These are phyloP conservation scores for Pherbina coryleti DNA, from an alignment of 2,888 invertebrate species.

Conservation along the genomic window DNA sequence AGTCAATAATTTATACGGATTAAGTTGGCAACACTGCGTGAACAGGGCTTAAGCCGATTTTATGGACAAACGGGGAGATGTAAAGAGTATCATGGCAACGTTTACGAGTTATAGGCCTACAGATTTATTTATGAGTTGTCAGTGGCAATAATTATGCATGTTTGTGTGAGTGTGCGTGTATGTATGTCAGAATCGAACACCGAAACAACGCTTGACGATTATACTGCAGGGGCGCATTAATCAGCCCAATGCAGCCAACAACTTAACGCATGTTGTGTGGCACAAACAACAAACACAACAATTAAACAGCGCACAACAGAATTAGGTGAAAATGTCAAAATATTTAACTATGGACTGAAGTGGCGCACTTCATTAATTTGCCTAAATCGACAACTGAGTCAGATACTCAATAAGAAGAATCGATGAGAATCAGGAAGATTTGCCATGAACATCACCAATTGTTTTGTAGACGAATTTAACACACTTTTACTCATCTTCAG, in stretches of 20 bases:
- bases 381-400: no score
- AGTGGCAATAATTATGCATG: background rate
- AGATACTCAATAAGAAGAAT: no score
- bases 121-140: background rate
- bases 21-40: slow-evolving; percentile 10
- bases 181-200: background rate
- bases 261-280: slow-evolving; percentile 3
- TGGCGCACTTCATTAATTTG: no score
- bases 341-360: no score
- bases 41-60: background rate
- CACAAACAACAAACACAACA: no score
- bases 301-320: no score
- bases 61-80: background rate
- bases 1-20: slow-evolving; percentile 11
- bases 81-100: background rate
- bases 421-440: no score
- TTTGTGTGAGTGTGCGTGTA: background rate
- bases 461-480: no score
- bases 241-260: background rate
- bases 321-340: no score
- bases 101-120: background rate
- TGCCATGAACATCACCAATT: no score
- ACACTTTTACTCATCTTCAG: no score
- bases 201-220: background rate
- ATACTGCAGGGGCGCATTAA: slow-evolving; percentile 5